A percentile compares a stretch with the other conserved stretches of the same genome.
Conservation (phyloP, 2,888 invertebrate genomes). For the Caenorhabditis plicata region DNA sequence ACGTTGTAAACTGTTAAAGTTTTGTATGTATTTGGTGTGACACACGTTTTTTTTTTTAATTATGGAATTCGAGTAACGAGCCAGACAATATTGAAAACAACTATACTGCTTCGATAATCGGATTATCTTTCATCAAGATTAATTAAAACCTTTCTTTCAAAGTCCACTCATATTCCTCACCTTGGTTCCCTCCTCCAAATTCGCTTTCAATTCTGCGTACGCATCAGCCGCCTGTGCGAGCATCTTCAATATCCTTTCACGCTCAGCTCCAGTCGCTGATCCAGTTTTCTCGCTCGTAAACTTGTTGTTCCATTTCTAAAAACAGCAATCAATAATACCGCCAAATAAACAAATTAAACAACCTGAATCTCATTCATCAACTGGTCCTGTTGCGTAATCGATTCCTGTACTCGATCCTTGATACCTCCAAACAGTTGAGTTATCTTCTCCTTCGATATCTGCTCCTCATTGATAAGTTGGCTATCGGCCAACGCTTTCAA, state of each 20-base stretch:
- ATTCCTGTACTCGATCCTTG: conserved; percentile 75
- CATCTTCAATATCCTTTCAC: conserved; percentile 71
- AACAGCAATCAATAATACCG: conserved; percentile 1
- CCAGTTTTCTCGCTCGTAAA: conserved; percentile 74
- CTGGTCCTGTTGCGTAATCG: conserved; percentile 75
- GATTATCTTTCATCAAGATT: neutral
- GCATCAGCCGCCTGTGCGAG: conserved; percentile 88
- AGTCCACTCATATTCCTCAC: too few relatives aligned
- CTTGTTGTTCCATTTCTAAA: conserved; percentile 70
- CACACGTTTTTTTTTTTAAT: too few relatives aligned
- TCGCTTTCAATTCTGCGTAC: conserved; percentile 84
- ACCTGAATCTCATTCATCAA: conserved; percentile 73
- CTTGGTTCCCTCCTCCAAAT: conserved; percentile 92
- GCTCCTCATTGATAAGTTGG: conserved; percentile 49
- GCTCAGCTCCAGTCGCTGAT: conserved; percentile 65
- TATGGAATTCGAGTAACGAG: too few relatives aligned
- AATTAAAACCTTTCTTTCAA: too few relatives aligned
- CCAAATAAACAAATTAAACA: too few relatives aligned
- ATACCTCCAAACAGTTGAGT: conserved; percentile 76
- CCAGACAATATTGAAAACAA: too few relatives aligned
- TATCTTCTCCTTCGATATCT: conserved; percentile 71
- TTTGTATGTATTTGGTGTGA: too few relatives aligned
- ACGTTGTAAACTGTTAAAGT: too few relatives aligned
- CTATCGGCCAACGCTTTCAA: conserved; percentile 73
- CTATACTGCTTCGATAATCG: too few relatives aligned